Conservation (phyloP, 2,888 invertebrate genomes). For the Spisula solida region DNA sequence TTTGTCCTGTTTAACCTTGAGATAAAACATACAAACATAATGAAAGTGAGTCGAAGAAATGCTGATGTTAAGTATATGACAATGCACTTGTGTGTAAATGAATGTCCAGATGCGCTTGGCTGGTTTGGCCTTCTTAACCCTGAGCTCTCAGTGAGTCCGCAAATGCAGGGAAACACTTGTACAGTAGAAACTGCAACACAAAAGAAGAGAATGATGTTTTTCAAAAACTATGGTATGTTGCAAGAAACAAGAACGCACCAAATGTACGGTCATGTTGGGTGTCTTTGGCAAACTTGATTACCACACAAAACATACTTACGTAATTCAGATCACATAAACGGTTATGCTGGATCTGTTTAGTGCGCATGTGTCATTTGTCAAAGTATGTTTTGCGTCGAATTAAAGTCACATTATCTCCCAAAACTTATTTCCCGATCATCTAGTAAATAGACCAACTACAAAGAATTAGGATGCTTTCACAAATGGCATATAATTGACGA, state of each 20-base stretch:
- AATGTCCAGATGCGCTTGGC: not conserved
- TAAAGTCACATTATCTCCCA: too few species aligned
- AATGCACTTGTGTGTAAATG: not conserved
- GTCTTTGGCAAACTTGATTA: not conserved
- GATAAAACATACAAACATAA: too few species aligned
- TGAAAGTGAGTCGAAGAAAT: too few species aligned
- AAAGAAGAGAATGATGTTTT: too few species aligned
- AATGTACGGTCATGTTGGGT: not conserved
- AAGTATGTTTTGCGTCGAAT: too few species aligned
- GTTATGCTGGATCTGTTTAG: too few species aligned
- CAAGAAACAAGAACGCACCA: not conserved
- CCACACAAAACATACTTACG: not conserved
- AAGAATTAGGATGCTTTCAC: too few species aligned
- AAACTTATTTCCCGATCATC: too few species aligned
- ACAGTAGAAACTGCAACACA: slow-evolving; percentile 62
- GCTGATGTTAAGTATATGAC: too few species aligned
- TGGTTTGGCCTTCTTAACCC: not conserved
- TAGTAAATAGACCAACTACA: too few species aligned
- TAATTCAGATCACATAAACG: not conserved
- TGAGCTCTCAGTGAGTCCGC: slow-evolving; percentile 24
- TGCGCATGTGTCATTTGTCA: too few species aligned
- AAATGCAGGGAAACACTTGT: slow-evolving; percentile 66
- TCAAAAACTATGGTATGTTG: not conserved
- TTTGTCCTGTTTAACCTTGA: not conserved
- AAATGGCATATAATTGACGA: too few species aligned